Percentiles rank a stretch among this genome's conserved stretches.
These are phyloP conservation scores for Hetaerina titia DNA, from an alignment of 2,888 invertebrate genomes.

Conservation along the genomic window DNA sequence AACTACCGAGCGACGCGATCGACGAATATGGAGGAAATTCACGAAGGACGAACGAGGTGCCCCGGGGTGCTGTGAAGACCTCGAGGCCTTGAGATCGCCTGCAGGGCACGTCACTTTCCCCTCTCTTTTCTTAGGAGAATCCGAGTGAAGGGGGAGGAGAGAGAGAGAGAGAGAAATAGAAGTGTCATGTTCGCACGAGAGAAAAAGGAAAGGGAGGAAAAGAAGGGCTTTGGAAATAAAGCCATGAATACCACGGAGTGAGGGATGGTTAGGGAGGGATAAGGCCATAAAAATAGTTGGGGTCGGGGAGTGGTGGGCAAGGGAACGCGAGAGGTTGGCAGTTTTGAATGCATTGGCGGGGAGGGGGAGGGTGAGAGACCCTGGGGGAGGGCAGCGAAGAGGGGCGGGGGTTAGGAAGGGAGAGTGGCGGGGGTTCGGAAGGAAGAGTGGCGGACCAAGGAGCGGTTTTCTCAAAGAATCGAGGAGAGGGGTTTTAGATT, in stretches of 20 bases:
- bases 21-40: too few species aligned
- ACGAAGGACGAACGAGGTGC: background rate
- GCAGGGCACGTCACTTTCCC: background rate
- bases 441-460: background rate
- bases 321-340: conserved; percentile 34
- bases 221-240: background rate
- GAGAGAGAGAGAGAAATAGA: background rate
- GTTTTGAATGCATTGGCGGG: conserved; percentile 25
- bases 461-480: background rate
- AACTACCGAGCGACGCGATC: too few species aligned
- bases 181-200: background rate
- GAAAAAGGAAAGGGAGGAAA: background rate
- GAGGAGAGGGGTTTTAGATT: conserved; percentile 34
- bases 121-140: background rate
- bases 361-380: background rate
- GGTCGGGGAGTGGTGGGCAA: background rate
- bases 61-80: background rate
- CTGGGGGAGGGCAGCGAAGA: background rate
- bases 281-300: background rate
- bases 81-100: background rate
- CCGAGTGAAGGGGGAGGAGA: background rate
- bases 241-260: background rate
- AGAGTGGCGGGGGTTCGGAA: background rate
- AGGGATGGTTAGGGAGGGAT: background rate
- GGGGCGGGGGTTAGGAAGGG: background rate